Evolutionary conservation across 2,113 vertebrate species (phyloP).

Genomic region (Gopherus flavomarginatus): DNA sequence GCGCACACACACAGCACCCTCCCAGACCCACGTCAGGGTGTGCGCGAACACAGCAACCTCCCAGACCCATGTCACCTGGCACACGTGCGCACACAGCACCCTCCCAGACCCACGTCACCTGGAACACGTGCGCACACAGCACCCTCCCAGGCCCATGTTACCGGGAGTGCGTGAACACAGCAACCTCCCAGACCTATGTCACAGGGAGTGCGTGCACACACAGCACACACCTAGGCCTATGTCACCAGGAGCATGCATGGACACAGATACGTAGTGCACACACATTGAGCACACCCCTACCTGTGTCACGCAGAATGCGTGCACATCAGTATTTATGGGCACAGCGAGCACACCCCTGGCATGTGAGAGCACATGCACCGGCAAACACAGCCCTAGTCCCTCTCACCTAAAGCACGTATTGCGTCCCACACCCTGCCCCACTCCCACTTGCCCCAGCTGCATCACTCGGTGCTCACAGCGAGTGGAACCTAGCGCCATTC

Average conservation of each 20-base stretch:
- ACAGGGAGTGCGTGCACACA: not conserved
- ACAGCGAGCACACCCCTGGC: too few species aligned
- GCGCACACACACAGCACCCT: not conserved
- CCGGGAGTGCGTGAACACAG: not conserved
- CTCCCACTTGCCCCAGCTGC: not conserved
- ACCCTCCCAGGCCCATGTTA: not conserved
- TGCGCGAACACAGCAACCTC: too few species aligned
- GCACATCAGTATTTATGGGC: not conserved
- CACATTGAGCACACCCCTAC: not conserved
- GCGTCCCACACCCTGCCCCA: not conserved
- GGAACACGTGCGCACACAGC: not conserved
- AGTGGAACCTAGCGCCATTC: conserved; percentile 38
- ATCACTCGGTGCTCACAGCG: accelerated
- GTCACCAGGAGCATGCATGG: conserved; percentile 6
- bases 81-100: not conserved
- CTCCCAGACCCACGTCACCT: not conserved
- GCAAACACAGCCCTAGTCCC: not conserved
- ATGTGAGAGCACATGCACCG: not conserved
- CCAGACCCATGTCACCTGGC: not conserved
- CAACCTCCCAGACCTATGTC: not conserved
- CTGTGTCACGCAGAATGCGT: not conserved
- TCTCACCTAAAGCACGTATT: not conserved
- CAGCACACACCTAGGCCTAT: not conserved
- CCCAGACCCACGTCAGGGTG: too few species aligned
- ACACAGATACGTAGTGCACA: not conserved